A percentile compares a stretch with the other conserved stretches of the same genome.
These are phyloP conservation scores for Thera obeliscata DNA, from an alignment of 2,888 invertebrate species.

Conservation along the genomic window DNA sequence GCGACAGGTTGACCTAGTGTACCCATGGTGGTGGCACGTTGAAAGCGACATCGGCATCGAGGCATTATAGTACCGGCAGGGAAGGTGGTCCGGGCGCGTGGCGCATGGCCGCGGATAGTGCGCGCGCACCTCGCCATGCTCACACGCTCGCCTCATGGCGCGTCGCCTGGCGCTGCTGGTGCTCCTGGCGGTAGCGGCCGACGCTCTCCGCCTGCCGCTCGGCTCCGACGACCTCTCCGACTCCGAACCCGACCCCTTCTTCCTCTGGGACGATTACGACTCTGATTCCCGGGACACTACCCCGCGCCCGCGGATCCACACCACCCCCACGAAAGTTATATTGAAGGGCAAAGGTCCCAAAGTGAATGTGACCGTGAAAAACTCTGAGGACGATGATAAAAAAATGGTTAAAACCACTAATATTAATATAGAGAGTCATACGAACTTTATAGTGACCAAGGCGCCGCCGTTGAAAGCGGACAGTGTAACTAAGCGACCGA, in stretches of 20 bases:
- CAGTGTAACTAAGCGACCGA: slow-evolving; percentile 47
- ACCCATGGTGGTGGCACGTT: slow-evolving; percentile 50
- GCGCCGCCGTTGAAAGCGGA: slow-evolving; percentile 50
- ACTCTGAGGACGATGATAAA: slow-evolving; percentile 62
- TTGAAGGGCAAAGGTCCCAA: slow-evolving; percentile 64
- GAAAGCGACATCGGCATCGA: slow-evolving; percentile 70
- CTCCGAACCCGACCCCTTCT: slow-evolving; percentile 66
- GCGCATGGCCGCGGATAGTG: slow-evolving; percentile 66
- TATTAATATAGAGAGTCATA: slow-evolving; percentile 77
- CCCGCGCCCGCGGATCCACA: slow-evolving; percentile 52
- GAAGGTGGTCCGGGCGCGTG: slow-evolving; percentile 58
- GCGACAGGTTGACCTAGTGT: slow-evolving; percentile 72
- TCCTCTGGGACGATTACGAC: slow-evolving; percentile 72
- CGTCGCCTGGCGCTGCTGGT: slow-evolving; percentile 82
- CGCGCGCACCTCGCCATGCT: slow-evolving; percentile 83
- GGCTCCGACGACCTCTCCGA: slow-evolving; percentile 59
- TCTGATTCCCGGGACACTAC: slow-evolving; percentile 62
- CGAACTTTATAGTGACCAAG: slow-evolving; percentile 75
- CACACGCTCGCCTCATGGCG: slow-evolving; percentile 81
- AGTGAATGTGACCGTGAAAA: slow-evolving; percentile 69
- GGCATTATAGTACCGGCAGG: slow-evolving; percentile 73
- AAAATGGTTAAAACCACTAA: slow-evolving; percentile 72
- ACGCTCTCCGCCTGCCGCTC: slow-evolving; percentile 59
- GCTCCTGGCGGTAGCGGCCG: slow-evolving; percentile 72
- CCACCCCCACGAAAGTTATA: slow-evolving; percentile 70